Evolutionary conservation across 2,888 invertebrate species (phyloP), one percentile per base, ranked within the genome.

Genomic region (Frankliniella fusca): DNA sequence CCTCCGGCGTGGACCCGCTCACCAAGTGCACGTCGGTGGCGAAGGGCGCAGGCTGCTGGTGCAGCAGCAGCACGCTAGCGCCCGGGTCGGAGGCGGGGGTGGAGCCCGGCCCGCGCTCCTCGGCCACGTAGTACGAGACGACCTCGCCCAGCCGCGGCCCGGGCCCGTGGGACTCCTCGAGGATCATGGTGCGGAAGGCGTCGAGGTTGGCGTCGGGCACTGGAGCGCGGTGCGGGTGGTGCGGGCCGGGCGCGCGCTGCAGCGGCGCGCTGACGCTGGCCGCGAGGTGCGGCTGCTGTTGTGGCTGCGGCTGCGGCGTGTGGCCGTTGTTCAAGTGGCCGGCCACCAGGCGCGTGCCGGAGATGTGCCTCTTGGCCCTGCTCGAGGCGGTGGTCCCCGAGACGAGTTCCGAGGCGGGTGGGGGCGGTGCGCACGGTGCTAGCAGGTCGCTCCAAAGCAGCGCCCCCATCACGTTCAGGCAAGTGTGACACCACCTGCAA

Each of bases 291-390:
- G 7, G 10, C 54, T 20, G 10, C 54, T 10, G 54, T 9, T 10
- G 54, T 54, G 20, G 54, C 10, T 10, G 54, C 20, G 15, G 61
- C 61, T 38, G 38, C 38, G 38, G 15, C 61, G 7, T 0, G 61
- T 76, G 23, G 70, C 11, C 23, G 70, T 76, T 76, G 70, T 76
- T 76, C 23, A 76, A 76, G 70, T 76, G 70, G 11, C 70, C 70
- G 23, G 70, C 70, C 9, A 76, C 70, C 0, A 76, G 70, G 11
- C 70, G 70, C 11, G 27, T 27, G 23, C 27, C 70, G 11, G 70
- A 76, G 23, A 27, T 27, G 61, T 61, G 61, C 61, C 61, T 61
- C 61, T n/a, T 11, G 61, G n/a, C 61, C 61, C 61, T 61, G 38
- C 38, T 12, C 54, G 15, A 18, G 54, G 54, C 54, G 38, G 38